phyloP scores from a whole-genome alignment of 2,888 invertebrate species.

The Patella pellucida region DNA sequence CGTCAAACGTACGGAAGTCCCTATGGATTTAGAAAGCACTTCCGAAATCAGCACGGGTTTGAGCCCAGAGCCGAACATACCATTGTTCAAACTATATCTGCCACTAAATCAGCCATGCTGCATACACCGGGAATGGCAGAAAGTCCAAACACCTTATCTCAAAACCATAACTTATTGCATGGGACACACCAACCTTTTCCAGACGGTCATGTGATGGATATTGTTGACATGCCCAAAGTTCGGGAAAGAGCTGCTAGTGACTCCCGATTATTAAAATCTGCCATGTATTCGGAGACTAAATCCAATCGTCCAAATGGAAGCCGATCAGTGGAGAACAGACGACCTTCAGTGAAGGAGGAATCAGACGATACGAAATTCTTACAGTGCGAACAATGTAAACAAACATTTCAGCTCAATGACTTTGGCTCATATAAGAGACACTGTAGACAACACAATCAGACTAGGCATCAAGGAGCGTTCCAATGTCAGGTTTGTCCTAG shows the following conservation, averaged over 20 bases:
- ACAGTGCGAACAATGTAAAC: conserved; percentile 60
- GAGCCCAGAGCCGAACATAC: conserved; percentile 67
- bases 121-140: conserved; percentile 26
- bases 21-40: conserved; percentile 67
- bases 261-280: conserved; percentile 9
- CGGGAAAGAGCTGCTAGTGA: conserved; percentile 9
- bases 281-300: not conserved
- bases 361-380: conserved; percentile 49
- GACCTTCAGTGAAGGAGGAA: conserved; percentile 21
- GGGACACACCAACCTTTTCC: conserved; percentile 6
- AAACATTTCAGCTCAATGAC: conserved; percentile 63
- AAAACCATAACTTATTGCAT: not conserved
- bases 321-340: conserved; percentile 15
- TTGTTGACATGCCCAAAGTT: not conserved
- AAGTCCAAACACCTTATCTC: not conserved
- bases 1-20: conserved; percentile 66
- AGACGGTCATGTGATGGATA: not conserved
- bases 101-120: conserved; percentile 56
- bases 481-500: conserved; percentile 48
- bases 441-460: conserved; percentile 57
- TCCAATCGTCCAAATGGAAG: not conserved
- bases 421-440: conserved; percentile 66
- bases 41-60: conserved; percentile 67
- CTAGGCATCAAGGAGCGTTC: conserved; percentile 44
- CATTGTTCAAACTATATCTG: conserved; percentile 67